phyloP scores from a whole-genome alignment of 2,888 invertebrate species.

The Cephalotes varians region DNA sequence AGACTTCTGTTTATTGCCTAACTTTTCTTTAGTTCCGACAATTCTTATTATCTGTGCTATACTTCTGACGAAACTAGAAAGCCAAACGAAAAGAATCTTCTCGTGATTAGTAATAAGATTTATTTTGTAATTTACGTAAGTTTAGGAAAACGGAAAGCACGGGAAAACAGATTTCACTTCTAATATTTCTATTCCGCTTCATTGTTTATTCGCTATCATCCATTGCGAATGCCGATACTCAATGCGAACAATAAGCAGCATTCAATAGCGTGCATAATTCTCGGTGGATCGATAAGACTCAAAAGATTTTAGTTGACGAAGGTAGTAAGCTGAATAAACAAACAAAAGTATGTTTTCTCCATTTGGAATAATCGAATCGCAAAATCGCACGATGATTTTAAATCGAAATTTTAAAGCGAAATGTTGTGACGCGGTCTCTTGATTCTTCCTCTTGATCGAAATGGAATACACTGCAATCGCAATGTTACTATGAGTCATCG shows the following conservation, averaged over 20 bases:
- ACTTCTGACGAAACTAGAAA: background rate
- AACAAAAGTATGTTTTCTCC: slow-evolving; percentile 2
- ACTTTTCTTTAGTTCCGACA: background rate
- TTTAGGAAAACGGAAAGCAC: background rate
- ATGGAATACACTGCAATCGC: background rate
- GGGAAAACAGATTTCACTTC: background rate
- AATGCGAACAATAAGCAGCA: slow-evolving; percentile 1
- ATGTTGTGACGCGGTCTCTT: background rate
- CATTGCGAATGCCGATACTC: background rate
- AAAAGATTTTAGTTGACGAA: background rate
- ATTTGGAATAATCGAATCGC: background rate
- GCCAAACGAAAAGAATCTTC: slow-evolving; percentile 2
- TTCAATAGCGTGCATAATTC: slow-evolving; percentile 24
- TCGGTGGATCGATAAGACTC: slow-evolving; percentile 10
- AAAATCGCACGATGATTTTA: background rate
- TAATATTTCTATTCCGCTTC: background rate
- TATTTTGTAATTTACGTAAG: background rate
- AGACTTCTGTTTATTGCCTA: slow-evolving; percentile 5
- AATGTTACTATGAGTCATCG: background rate
- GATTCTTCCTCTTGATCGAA: background rate
- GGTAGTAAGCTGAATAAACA: slow-evolving; percentile 6
- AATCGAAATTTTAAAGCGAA: background rate
- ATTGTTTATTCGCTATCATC: background rate
- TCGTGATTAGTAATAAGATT: slow-evolving; percentile 1
- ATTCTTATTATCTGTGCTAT: background rate